Evolutionary conservation across 2,113 vertebrate genomes (phyloP).

Genomic region (Halcyon senegalensis): DNA sequence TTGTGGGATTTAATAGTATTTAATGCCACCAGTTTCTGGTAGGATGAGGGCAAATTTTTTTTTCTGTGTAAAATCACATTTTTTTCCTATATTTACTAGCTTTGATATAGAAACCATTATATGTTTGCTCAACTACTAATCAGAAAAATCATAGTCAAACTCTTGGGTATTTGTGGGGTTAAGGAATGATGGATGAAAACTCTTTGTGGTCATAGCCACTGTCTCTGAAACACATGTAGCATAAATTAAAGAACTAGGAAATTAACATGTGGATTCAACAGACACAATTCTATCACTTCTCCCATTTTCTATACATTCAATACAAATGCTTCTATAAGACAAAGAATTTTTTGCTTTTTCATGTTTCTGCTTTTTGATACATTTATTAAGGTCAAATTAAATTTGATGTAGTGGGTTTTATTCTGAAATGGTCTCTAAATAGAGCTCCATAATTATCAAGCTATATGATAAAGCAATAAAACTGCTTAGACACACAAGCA

Average conservation of each 20-base stretch:
- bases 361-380: slow-evolving; percentile 67
- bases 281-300: slow-evolving; percentile 20
- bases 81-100: slow-evolving; percentile 20
- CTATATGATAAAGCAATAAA: slow-evolving; percentile 74
- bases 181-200: slow-evolving; percentile 3
- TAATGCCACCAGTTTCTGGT: slow-evolving; percentile 16
- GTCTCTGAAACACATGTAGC: neutral
- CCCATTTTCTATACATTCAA: slow-evolving; percentile 35
- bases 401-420: slow-evolving; percentile 74
- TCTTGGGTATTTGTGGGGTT: neutral
- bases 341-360: slow-evolving; percentile 49
- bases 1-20: slow-evolving; percentile 54
- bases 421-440: slow-evolving; percentile 72
- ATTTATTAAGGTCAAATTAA: slow-evolving; percentile 73
- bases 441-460: slow-evolving; percentile 71
- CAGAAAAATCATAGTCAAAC: slow-evolving; percentile 34
- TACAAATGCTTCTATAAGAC: slow-evolving; percentile 43
- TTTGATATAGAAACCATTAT: slow-evolving; percentile 37
- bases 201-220: neutral
- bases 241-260: slow-evolving; percentile 19
- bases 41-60: neutral
- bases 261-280: slow-evolving; percentile 56
- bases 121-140: slow-evolving; percentile 42
- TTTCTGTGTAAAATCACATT: neutral
- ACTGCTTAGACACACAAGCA: slow-evolving; percentile 67